Evolutionary conservation across 2,113 vertebrate species (phyloP).

Genomic region (Motacilla tschutschensis): DNA sequence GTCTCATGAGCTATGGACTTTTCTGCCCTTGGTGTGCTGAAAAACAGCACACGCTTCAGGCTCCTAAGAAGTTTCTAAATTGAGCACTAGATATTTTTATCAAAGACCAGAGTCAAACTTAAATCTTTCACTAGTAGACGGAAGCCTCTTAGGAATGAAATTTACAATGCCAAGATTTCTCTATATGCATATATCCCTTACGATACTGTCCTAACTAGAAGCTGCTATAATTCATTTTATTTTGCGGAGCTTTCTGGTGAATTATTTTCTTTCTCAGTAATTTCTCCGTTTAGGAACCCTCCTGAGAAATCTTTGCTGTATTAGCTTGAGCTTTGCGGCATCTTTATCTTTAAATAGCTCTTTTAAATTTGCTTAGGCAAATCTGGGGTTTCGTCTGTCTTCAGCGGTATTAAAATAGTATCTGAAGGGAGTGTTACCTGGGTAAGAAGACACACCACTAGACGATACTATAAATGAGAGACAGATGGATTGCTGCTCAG

Average conservation of each 20-base stretch:
- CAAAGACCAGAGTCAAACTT: not conserved
- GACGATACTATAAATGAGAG: slow-evolving; percentile 8
- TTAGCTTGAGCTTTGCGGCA: slow-evolving; percentile 47
- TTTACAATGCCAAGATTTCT: not conserved
- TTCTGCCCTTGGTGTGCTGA: not conserved
- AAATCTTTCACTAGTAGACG: not conserved
- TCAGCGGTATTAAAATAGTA: slow-evolving; percentile 29
- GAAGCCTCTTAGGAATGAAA: slow-evolving; percentile 27
- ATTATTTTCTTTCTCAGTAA: slow-evolving; percentile 41
- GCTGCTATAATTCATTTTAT: slow-evolving; percentile 23
- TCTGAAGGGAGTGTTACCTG: slow-evolving; percentile 24
- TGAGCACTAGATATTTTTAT: slow-evolving; percentile 23
- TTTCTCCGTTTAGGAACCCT: not conserved
- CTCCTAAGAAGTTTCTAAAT: slow-evolving; percentile 21
- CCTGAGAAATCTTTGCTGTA: slow-evolving; percentile 37
- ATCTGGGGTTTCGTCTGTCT: slow-evolving; percentile 38
- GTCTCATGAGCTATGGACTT: not conserved
- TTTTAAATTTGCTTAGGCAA: slow-evolving; percentile 50
- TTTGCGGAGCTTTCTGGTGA: slow-evolving; percentile 25
- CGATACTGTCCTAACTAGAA: not conserved
- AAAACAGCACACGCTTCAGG: not conserved
- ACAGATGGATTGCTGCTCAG: slow-evolving; percentile 52
- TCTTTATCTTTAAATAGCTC: slow-evolving; percentile 46
- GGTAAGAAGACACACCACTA: slow-evolving; percentile 24
- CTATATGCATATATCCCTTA: not conserved